These are phyloP conservation scores for Falcaria lacertinaria DNA, from an alignment of 2,888 invertebrate genomes.

Conservation along the genomic window DNA sequence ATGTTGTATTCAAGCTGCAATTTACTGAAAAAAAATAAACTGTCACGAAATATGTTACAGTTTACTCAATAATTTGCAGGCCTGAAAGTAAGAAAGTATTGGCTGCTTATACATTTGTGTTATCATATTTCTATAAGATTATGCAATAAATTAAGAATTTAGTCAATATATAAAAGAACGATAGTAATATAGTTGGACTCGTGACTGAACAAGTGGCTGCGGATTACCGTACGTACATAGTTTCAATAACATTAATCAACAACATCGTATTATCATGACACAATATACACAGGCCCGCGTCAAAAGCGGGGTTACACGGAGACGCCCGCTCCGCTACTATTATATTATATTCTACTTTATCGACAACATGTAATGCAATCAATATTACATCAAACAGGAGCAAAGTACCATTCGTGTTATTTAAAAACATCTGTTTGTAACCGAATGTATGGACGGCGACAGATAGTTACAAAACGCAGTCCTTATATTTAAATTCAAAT, in stretches of 20 bases:
- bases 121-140: too few relatives aligned
- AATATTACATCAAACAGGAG: background rate
- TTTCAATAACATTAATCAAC: constrained; percentile 37
- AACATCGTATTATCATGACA: constrained; percentile 21
- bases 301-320: constrained; percentile 40
- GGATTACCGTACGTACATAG: constrained; percentile 42
- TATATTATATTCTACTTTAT: constrained; percentile 31
- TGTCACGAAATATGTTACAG: too few relatives aligned
- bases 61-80: background rate
- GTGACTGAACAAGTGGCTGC: constrained; percentile 32
- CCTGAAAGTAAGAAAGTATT: too few relatives aligned
- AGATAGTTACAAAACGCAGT: background rate
- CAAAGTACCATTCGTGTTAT: background rate
- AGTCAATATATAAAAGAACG: too few relatives aligned
- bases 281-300: constrained; percentile 36
- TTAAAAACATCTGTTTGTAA: background rate
- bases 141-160: too few relatives aligned
- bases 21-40: too few relatives aligned
- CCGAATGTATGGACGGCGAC: too few relatives aligned
- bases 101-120: too few relatives aligned
- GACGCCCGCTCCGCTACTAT: constrained; percentile 32
- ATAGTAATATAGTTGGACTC: constrained; percentile 24
- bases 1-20: background rate
- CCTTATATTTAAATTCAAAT: background rate
- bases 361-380: constrained; percentile 23